These are phyloP conservation scores for Synanthedon formicaeformis DNA, from an alignment of 2,888 invertebrate genomes.

Conservation along the genomic window DNA sequence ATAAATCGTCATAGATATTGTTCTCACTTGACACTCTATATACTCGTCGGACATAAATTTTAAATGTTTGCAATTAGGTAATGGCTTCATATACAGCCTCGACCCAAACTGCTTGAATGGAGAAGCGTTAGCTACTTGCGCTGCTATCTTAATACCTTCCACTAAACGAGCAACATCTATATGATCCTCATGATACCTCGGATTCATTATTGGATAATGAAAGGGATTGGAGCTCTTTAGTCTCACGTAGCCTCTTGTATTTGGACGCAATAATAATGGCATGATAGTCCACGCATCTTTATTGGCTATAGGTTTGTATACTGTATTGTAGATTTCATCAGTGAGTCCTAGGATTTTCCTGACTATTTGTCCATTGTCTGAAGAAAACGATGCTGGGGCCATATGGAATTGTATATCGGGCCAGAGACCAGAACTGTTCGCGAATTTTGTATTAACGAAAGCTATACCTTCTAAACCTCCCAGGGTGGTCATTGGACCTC, in stretches of 20 bases:
- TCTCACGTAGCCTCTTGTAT: conserved; percentile 81
- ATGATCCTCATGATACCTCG: conserved; percentile 90
- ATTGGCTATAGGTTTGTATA: conserved; percentile 84
- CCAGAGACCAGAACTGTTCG: conserved; percentile 81
- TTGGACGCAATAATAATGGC: conserved; percentile 84
- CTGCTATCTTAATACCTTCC: conserved; percentile 84
- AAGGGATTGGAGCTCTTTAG: conserved; percentile 86
- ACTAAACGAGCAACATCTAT: conserved; percentile 83
- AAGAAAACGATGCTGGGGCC: conserved; percentile 89
- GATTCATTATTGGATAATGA: conserved; percentile 88
- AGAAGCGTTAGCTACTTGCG: conserved; percentile 78
- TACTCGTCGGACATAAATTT: conserved; percentile 84
- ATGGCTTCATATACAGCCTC: conserved; percentile 77
- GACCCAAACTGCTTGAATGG: conserved; percentile 87
- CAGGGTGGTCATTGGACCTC: conserved; percentile 88
- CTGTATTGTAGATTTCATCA: conserved; percentile 82
- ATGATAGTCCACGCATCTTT: conserved; percentile 87
- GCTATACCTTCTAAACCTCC: conserved; percentile 91
- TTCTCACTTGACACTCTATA: conserved; percentile 88
- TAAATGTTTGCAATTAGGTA: conserved; percentile 82
- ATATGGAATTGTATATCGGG: conserved; percentile 94
- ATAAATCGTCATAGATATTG: conserved; percentile 90
- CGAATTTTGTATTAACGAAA: conserved; percentile 87
- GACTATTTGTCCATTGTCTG: conserved; percentile 81
- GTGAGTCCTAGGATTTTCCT: conserved; percentile 83